Percentiles rank a stretch among this genome's conserved stretches.
phyloP scores from a whole-genome alignment of 2,888 invertebrate species.

The Phrixothrix hirtus region DNA sequence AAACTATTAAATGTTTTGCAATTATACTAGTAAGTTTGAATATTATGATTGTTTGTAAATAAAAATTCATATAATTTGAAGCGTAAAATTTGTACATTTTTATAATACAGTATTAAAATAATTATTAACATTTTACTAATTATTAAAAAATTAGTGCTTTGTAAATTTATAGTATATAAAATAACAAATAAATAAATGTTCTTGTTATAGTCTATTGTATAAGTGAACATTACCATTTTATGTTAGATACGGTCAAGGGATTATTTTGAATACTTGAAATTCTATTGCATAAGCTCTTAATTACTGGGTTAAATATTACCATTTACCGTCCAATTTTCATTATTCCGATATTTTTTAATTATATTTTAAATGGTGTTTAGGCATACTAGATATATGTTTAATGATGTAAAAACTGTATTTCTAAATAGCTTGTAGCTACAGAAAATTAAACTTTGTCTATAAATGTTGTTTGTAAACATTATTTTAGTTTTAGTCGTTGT shows the following conservation, averaged over 20 bases:
- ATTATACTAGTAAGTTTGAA: conserved; percentile 47
- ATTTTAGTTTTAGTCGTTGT: conserved; percentile 29
- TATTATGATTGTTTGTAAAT: conserved; percentile 24
- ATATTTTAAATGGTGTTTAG: too few species aligned
- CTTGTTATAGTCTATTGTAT: conserved; percentile 15
- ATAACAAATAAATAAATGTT: conserved; percentile 14
- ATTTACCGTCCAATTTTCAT: conserved; percentile 25
- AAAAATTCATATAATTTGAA: conserved; percentile 22
- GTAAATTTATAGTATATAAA: conserved; percentile 19
- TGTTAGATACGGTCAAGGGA: conserved; percentile 8
- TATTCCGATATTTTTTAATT: too few species aligned
- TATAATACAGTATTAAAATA: conserved; percentile 19
- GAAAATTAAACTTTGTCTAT: conserved; percentile 18
- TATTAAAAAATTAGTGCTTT: conserved; percentile 10
- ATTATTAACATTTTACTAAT: conserved; percentile 8
- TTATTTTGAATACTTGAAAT: conserved; percentile 4
- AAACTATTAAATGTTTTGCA: conserved; percentile 32
- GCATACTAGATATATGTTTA: too few species aligned
- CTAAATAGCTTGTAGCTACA: conserved; percentile 6
- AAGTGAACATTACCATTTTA: conserved; percentile 18
- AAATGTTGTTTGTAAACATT: conserved; percentile 26
- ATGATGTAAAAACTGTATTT: too few species aligned
- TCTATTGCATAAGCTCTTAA: too few species aligned
- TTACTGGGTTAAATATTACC: conserved; percentile 24
- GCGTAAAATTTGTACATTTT: conserved; percentile 31